Evolutionary conservation across 2,888 invertebrate species (phyloP).

Genomic region (Oligia latruncula): DNA sequence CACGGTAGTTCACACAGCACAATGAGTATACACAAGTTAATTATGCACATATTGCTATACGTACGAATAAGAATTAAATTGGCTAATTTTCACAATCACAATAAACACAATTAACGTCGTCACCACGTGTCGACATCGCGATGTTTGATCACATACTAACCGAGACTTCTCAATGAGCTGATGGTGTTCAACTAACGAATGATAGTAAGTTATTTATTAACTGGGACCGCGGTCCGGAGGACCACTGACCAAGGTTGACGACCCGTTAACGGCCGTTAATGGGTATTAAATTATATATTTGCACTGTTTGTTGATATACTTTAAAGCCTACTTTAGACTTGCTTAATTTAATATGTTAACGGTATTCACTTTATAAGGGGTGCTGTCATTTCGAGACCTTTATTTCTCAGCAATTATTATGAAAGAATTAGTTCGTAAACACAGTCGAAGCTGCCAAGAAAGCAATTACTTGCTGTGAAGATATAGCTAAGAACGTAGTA

Average conservation of each 20-base stretch:
- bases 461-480: not conserved
- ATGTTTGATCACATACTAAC: constrained; percentile 81
- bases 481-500: not conserved
- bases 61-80: constrained; percentile 28
- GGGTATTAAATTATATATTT: constrained; percentile 64
- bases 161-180: constrained; percentile 76
- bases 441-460: not conserved
- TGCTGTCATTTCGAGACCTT: not conserved
- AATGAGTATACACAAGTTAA: constrained; percentile 58
- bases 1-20: constrained; percentile 65
- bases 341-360: not conserved
- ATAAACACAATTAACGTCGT: constrained; percentile 69
- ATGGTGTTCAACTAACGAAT: constrained; percentile 72
- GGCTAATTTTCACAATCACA: constrained; percentile 48
- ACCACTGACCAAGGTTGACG: constrained; percentile 71
- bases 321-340: constrained; percentile 24
- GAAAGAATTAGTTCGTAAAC: not conserved
- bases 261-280: constrained; percentile 57
- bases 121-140: constrained; percentile 80
- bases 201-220: constrained; percentile 66
- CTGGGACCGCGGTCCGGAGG: constrained; percentile 25
- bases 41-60: constrained; percentile 56
- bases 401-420: not conserved
- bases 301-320: constrained; percentile 39
- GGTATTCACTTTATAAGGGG: not conserved